Base-by-base conservation (phyloP, 2,888 invertebrate genomes). In the Acrobasis repandana region DNA sequence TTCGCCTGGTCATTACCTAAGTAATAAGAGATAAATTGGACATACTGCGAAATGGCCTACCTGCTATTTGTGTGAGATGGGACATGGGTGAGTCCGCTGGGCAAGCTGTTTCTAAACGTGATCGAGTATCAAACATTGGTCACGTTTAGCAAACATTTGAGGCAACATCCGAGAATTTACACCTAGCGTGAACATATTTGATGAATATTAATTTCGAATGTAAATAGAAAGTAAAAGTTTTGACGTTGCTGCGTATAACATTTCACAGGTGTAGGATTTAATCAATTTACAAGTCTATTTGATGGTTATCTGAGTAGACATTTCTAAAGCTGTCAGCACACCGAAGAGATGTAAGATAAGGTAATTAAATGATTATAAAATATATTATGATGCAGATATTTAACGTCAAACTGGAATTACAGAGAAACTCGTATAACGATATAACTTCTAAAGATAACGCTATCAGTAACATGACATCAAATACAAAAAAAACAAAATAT, bases 131-230 rank as follows among this genome's bases (percentile, higher is more conserved):
- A 18, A 54, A 54, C 38, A 54, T 38, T 54, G 38, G 54, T 54
- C 54, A 54, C 54, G 54, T 54, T 38, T 54, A 38, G 54, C 54
- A 54, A 54, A 54, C 38, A 54, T 38, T 54, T 20, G 54, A 54
- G 18, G 38, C 43, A 54, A 18, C 10, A 54, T 58, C 5, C 16
- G 38, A 58, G 49, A 50, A 20, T 58, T 36, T 43, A 51, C 38
- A 58, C 50, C 50, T 58, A 50, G 51, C 52, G 15, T 16, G n/a
- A 9, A 33, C 52, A 43, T 38, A 18, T 50, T 59, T 38, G 54
- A 18, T 54, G 18, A 54, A 54, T 54, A 54, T 54, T 20, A 54
- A 54, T 54, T 38, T 52, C 52, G 16, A 36, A 36, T 16, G 16
- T 36, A 36, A 52, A 16, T 38, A 54, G 38, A 54, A 54, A 54